Evolutionary conservation across 2,113 vertebrate genomes (phyloP).

Genomic region (Polypterus senegalus): DNA sequence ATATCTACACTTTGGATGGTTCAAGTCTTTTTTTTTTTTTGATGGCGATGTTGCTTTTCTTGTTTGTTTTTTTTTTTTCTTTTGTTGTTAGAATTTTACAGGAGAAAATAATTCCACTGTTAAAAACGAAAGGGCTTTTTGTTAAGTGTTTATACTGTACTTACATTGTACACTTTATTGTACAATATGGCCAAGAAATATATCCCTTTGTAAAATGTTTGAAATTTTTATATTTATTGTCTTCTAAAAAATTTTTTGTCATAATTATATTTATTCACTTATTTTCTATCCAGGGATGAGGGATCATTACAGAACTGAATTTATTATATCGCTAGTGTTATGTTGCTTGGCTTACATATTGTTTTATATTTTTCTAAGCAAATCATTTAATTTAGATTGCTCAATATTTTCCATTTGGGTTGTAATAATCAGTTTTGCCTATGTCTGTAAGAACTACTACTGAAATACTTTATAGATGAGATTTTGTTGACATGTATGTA

Average conservation of each 20-base stretch:
- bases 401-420: background rate
- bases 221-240: too few species aligned
- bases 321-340: conserved; percentile 1
- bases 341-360: background rate
- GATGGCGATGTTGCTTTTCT: too few species aligned
- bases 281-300: background rate
- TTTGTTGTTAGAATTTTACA: too few species aligned
- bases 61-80: too few species aligned
- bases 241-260: conserved; percentile 1
- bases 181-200: too few species aligned
- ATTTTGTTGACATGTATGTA: background rate
- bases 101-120: too few species aligned
- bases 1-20: too few species aligned
- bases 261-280: background rate
- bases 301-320: background rate
- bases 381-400: background rate
- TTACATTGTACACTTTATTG: too few species aligned
- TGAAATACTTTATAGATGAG: background rate
- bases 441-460: background rate
- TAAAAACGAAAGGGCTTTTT: too few species aligned
- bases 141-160: too few species aligned
- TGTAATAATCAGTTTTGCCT: background rate
- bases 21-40: too few species aligned
- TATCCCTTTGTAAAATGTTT: too few species aligned
- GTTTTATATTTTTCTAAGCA: background rate